Conservation (phyloP, 2,888 invertebrate species). For the Luperina testacea region DNA sequence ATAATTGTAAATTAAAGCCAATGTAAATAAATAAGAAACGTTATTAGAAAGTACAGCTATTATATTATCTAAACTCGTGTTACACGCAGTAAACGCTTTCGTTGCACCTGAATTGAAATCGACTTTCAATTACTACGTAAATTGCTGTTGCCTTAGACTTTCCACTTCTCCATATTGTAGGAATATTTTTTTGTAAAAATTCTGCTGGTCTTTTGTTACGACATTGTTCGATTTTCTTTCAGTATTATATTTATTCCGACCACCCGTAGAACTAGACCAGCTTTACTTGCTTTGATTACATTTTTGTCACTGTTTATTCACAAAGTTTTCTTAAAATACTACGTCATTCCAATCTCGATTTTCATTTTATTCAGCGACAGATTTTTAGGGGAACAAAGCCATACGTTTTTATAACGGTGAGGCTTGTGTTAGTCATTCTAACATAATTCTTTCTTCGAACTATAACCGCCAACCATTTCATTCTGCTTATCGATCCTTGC, state of each 20-base stretch:
- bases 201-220: constrained; percentile 25
- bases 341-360: neutral
- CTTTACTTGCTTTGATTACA: constrained; percentile 5
- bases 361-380: neutral
- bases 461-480: constrained; percentile 46
- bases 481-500: constrained; percentile 62
- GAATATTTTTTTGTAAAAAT: constrained; percentile 40
- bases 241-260: constrained; percentile 19
- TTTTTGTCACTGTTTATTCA: neutral
- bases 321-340: neutral
- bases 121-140: constrained; percentile 79
- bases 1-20: constrained; percentile 47
- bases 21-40: constrained; percentile 76
- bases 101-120: constrained; percentile 79
- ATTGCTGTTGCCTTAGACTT: constrained; percentile 70
- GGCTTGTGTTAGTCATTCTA: constrained; percentile 23
- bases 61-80: constrained; percentile 80
- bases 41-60: constrained; percentile 82
- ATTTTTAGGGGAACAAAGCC: neutral
- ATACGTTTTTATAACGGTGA: constrained; percentile 4
- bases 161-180: constrained; percentile 60
- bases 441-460: constrained; percentile 55
- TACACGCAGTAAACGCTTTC: constrained; percentile 82
- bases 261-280: neutral
- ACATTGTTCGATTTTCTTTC: constrained; percentile 26